Base-by-base conservation (phyloP, 2,888 invertebrate genomes). In the Neoaliturus tenellus region DNA sequence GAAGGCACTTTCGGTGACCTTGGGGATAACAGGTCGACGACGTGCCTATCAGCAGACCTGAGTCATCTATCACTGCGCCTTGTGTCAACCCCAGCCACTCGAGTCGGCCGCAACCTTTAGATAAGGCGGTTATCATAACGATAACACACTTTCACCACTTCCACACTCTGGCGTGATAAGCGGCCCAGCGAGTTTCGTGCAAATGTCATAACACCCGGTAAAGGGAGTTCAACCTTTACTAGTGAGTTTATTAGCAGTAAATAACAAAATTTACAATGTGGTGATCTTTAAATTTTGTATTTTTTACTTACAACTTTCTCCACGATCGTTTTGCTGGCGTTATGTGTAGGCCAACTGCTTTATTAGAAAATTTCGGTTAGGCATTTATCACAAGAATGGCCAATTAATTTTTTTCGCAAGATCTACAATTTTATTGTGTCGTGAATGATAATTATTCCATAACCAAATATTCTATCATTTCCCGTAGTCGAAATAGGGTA, bases 91-190 rank as follows among this genome's bases (percentile, higher is more conserved):
- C 20, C 55, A 55, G 20, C 62, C 62, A 62, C 62, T 62, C 62
- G 4, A 62, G 14, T 31, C 62, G 51, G 51, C 51, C 10, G 51
- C 51, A 51, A 28, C 28, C 28, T 62, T n/a, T 31, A 2, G 62
- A 62, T 62, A 62, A 55, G 55, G 55, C 14, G 8, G 20, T 62
- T 62, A 62, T 62, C 62, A n/a, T n/a, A n/a, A n/a, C n/a, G n/a
- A n/a, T n/a, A n/a, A n/a, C n/a, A 31, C 62, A 62, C 62, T 62
- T 62, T 62, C 62, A 62, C 62, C 62, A 62, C 62, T 62, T 62
- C 62, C 31, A 28, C 12, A 14, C 44, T 44, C 44, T 17, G 44
- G 14, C 44, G 10, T 28, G 62, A 62, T 62, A 62, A 62, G 62
- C 12, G 14, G 62, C 28, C 10, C 31, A 31, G 14, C 62, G 2